Percentiles rank a stretch among this genome's conserved stretches.
phyloP scores from a whole-genome alignment of 2,113 vertebrate species.

The Cinclus mexicanus region DNA sequence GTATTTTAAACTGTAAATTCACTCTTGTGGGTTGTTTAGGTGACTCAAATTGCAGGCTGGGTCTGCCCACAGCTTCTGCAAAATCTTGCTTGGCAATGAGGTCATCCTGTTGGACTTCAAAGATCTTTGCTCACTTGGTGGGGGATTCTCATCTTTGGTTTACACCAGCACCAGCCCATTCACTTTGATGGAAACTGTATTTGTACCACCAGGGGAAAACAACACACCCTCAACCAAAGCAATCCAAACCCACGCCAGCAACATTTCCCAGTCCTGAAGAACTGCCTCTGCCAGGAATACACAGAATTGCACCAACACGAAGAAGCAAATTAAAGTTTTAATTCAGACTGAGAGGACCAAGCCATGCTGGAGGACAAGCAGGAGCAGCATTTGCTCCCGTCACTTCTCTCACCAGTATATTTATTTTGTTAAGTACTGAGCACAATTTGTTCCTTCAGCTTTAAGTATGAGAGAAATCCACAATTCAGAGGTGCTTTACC shows the following conservation, averaged over 20 bases:
- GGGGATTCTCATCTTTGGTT: neutral
- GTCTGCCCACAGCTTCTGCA: neutral
- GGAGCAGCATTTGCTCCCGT: neutral
- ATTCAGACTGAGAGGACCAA: neutral
- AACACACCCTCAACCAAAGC: neutral
- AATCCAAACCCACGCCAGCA: neutral
- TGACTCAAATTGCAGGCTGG: neutral
- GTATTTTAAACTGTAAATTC: neutral
- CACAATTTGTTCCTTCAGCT: neutral
- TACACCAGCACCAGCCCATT: neutral
- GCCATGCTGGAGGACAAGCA: fast-evolving
- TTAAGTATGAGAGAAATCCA: neutral
- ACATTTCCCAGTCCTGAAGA: neutral
- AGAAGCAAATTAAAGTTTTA: neutral
- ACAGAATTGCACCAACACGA: neutral
- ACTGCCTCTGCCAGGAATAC: neutral
- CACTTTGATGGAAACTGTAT: neutral
- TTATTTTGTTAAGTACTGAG: neutral
- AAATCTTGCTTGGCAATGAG: neutral
- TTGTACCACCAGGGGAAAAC: neutral
- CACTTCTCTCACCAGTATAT: neutral
- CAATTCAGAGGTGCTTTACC: neutral
- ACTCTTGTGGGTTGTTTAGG: neutral
- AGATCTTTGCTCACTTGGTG: neutral
- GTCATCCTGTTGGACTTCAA: neutral